Base-by-base conservation (phyloP, 2,888 invertebrate species). In the Tachina fera region DNA sequence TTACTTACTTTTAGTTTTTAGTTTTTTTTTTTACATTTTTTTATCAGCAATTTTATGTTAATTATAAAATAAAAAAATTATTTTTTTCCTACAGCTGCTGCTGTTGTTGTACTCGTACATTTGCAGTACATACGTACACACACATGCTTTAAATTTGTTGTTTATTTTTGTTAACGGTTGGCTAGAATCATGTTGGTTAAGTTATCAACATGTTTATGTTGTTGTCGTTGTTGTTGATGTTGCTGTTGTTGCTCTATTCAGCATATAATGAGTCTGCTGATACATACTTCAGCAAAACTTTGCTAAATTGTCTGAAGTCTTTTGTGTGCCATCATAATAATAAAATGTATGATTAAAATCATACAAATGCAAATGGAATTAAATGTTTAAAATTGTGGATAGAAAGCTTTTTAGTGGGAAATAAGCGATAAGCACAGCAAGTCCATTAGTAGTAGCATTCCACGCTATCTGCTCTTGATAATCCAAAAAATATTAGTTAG, bases 11-110 rank as follows among this genome's bases (percentile, higher is more conserved):
- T 76, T 76, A 49, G 13, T 68, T 75, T 76, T 80, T 88, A 74
- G 76, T 88, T 88, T 83, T 88, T 88, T 78, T 88, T 88, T 83
- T 88, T 88, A 85, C 43, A 47, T 74, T 72, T 87, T 89, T 88
- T 90, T 91, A 90, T 90, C 91, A 90, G 88, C 89, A 89, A 89
- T 90, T 90, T 89, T 90, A 90, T 91, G 90, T 88, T 90, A 90
- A 90, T 90, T 90, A 89, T 87, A 88, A 61, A 70, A 67, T n/a
- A 58, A 56, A 58, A 41, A 53, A 22, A 22, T 2, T 43, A 22
- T 13, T 47, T 71, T 49, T 61, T 60, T 76, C 4, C 61, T 47
- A 19, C 11, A 61, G 70, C 22, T 51, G n/a, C 22, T 31, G 22
- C 8, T 45, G 61, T 43, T 70, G 43, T n/a, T n/a, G n/a, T n/a